These are phyloP conservation scores for Episyrphus balteatus DNA, from an alignment of 1,140 invertebrate genomes.

Conservation along the genomic window DNA sequence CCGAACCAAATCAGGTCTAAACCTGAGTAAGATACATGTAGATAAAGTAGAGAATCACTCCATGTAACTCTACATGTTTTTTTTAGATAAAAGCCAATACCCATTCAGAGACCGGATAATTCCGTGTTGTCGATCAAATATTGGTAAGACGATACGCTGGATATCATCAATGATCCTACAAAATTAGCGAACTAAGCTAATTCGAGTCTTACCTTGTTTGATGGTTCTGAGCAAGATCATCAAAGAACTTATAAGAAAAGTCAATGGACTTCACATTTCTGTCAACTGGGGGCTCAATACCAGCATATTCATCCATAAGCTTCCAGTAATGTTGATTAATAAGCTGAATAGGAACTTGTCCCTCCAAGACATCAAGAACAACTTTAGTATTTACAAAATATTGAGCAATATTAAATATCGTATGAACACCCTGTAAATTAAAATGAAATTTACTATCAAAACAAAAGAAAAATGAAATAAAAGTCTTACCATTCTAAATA, in stretches of 20 bases:
- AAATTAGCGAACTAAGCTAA: too few relatives aligned
- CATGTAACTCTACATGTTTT: too few relatives aligned
- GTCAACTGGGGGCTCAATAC: constrained; percentile 44
- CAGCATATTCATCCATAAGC: constrained; percentile 44
- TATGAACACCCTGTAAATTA: constrained; percentile 22
- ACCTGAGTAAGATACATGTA: too few relatives aligned
- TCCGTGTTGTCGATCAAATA: too few relatives aligned
- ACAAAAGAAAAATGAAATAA: not conserved
- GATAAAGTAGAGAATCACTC: too few relatives aligned
- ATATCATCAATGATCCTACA: too few relatives aligned
- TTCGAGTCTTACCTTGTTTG: constrained; percentile 29
- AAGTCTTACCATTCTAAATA: constrained; percentile 41
- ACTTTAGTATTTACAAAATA: constrained; percentile 32
- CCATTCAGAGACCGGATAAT: too few relatives aligned
- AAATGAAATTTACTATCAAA: not conserved
- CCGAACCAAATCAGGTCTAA: too few relatives aligned
- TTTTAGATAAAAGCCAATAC: too few relatives aligned
- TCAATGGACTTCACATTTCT: constrained; percentile 48
- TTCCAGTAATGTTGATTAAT: constrained; percentile 51
- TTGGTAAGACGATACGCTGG: too few relatives aligned
- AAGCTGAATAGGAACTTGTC: constrained; percentile 31
- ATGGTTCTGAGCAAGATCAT: constrained; percentile 26
- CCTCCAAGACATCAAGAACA: constrained; percentile 24
- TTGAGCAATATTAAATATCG: constrained; percentile 23
- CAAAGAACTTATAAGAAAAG: constrained; percentile 39